Evolutionary conservation across 2,888 invertebrate species (phyloP), one percentile per base, ranked within the genome.

Genomic region (Coelinius sp.): DNA sequence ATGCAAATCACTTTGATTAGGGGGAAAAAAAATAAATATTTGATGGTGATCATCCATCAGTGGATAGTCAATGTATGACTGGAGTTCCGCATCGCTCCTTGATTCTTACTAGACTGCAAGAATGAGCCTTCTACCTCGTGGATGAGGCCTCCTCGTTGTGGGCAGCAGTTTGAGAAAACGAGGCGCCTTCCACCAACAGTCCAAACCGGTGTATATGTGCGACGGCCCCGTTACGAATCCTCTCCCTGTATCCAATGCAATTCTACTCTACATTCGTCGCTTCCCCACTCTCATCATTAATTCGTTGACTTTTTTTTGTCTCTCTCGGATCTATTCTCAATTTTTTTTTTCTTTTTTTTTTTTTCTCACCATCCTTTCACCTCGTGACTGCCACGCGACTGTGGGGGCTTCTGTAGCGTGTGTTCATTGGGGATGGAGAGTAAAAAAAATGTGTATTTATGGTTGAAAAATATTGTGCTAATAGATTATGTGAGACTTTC

Each of bases 31-130:
- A 35, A 35, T 2, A 7, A 10, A 35, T 3, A 35, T 2, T 35
- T 35, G 5, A 8, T 35, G 35, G 2, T 35, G 35, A 10, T 10
- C 10, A 7, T 35, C 35, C 35, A 52, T 52, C 52, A 52, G 24
- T 24, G 52, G 17, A 77, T 76, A 81, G 81, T 78, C 81, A 78
- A 81, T 79, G 79, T 80, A 79, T 82, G 82, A 85, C 84, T 85
- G 83, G 75, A 76, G 77, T 74, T 73, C 71, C 76, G 74, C 78
- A 76, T 81, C 67, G 71, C 62, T 73, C 68, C 66, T 41, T 70
- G 53, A 31, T 65, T 56, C 56, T 35, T 44, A 41, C 63, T 22
- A 63, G 68, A 38, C 35, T 59, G n/a, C 27, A 25, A 53, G n/a
- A 53, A 24, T n/a, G 17, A 59, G 35, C 68, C 72, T 66, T 59